Base-by-base conservation (phyloP, 2,113 vertebrate genomes). In the Pyrgilauda ruficollis region DNA sequence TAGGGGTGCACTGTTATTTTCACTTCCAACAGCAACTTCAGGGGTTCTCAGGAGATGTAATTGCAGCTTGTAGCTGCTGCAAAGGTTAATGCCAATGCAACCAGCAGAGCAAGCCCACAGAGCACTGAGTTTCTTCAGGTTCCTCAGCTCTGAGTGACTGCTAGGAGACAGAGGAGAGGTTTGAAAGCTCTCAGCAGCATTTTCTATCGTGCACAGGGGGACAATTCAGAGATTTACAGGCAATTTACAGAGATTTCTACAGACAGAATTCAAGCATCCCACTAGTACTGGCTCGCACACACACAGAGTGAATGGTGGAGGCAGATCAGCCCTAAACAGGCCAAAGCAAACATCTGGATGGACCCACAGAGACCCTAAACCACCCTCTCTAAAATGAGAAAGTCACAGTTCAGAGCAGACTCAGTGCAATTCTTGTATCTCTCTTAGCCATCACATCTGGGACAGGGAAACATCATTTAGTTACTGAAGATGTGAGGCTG, bases 241-340 rank as follows among this genome's bases (percentile, higher is more conserved):
- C 43, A 67, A 50, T 67, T 86, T 50, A 39, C 20, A 53, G 78
- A 31, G n/a, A 56, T 47, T 56, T 61, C 53, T 68, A 19, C 11
- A 20, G 59, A 13, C 24, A 39, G 47, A 39, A 80, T 62, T 69
- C 37, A 47, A 66, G 16, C 64, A 83, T 37, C 27, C 27, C 58
- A 17, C 37, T 8, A 15, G 11, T 27, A 33, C 0, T 72, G 30
- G 23, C 20, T 22, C 73, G n/a, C 33, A 44, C 24, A 21, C 6
- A 9, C 0, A 0, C 39, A 43, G 2, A 33, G 56, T 19, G 62
- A 72, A 68, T 23, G 21, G 19, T 66, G 43, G 72, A 77, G 37
- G 21, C 64, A 84, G 44, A 58, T 15, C 17, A 87, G n/a, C 55
- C 9, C 27, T 16, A 62, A 86, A 19, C 1, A n/a, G 68, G 21